phyloP scores from a whole-genome alignment of 2,113 vertebrate species.

The Mus pahari region DNA sequence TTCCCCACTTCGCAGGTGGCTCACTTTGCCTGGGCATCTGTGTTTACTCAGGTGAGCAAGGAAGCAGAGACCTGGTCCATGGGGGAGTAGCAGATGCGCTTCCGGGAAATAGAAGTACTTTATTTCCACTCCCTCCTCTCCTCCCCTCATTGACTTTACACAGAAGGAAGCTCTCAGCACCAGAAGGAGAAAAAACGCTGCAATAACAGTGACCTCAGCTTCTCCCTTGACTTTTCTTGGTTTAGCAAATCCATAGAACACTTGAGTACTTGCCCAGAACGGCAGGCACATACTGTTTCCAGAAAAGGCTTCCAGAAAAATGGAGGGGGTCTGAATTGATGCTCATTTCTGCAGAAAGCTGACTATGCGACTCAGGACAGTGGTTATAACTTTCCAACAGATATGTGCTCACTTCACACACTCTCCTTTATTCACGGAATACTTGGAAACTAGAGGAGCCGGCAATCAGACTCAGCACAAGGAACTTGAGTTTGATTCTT shows the following conservation, averaged over 20 bases:
- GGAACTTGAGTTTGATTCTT: neutral
- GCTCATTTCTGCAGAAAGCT: neutral
- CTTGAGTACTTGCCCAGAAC: constrained; percentile 26
- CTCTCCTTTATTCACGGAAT: neutral
- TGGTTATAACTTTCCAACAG: neutral
- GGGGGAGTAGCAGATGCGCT: neutral
- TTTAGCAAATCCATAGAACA: constrained; percentile 57
- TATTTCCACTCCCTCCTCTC: neutral
- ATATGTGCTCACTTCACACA: neutral
- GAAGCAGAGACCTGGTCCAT: neutral
- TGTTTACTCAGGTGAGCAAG: neutral
- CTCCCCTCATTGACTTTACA: constrained; percentile 40
- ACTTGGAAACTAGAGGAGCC: neutral
- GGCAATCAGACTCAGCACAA: neutral
- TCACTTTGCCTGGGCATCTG: neutral
- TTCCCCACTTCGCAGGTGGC: neutral
- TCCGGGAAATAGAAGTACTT: neutral
- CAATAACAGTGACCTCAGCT: constrained; percentile 40
- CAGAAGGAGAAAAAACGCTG: constrained; percentile 37
- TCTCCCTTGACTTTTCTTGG: constrained; percentile 40
- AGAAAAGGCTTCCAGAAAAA: neutral
- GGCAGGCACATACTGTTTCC: neutral
- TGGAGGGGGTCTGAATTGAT: neutral
- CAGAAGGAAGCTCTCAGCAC: neutral
- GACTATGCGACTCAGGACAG: neutral